Conservation (phyloP, 2,888 invertebrate species). For the Volucella bombylans region DNA sequence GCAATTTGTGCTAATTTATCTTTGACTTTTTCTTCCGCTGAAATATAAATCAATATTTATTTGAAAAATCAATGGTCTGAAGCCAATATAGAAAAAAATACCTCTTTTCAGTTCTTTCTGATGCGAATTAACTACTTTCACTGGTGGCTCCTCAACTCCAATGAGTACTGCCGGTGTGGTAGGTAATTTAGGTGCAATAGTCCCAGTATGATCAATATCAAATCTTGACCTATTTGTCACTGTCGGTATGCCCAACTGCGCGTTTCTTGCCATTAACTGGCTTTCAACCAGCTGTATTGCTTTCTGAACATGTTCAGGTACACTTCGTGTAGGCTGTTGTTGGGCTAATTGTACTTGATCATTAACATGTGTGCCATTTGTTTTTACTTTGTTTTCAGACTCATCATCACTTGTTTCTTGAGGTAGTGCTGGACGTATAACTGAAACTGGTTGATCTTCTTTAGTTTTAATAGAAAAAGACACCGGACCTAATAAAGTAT, state of each 20-base stretch:
- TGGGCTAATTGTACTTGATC: conserved; percentile 56
- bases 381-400: conserved; percentile 78
- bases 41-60: conserved; percentile 22
- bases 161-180: conserved; percentile 45
- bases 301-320: conserved; percentile 81
- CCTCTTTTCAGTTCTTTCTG: conserved; percentile 78
- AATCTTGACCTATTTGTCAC: conserved; percentile 68
- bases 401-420: conserved; percentile 90
- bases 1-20: conserved; percentile 85
- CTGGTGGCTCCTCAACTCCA: conserved; percentile 73
- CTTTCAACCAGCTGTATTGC: conserved; percentile 81
- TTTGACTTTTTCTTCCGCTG: conserved; percentile 85
- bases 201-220: conserved; percentile 75
- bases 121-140: conserved; percentile 70
- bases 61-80: not conserved
- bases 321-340: conserved; percentile 56
- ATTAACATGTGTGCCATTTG: conserved; percentile 40
- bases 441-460: conserved; percentile 85
- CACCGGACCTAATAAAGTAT: conserved; percentile 85
- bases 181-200: conserved; percentile 56
- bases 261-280: conserved; percentile 79
- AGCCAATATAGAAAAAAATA: conserved; percentile 24
- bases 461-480: conserved; percentile 93
- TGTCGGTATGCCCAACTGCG: conserved; percentile 75
- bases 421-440: conserved; percentile 89